These are phyloP conservation scores for Venusia cambrica DNA, from an alignment of 2,888 invertebrate species.

Conservation along the genomic window DNA sequence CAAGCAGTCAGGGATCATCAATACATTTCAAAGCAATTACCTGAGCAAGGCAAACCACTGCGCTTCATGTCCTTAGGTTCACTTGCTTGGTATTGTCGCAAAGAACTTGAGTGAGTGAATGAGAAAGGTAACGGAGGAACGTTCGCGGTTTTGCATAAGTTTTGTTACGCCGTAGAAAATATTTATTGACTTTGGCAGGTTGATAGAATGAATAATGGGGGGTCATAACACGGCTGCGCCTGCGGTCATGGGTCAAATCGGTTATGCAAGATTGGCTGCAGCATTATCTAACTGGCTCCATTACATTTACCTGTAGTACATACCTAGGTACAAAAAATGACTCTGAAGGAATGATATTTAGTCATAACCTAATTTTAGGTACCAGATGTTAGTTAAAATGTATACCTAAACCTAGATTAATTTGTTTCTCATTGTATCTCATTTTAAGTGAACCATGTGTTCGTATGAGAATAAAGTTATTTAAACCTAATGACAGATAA, in stretches of 20 bases:
- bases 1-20: slow-evolving; percentile 29
- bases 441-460: too few species aligned
- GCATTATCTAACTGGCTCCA: slow-evolving; percentile 9
- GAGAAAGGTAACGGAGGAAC: slow-evolving; percentile 15
- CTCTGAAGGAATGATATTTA: too few species aligned
- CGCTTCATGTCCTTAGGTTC: slow-evolving; percentile 26
- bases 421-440: too few species aligned
- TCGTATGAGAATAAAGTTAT: too few species aligned
- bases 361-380: too few species aligned
- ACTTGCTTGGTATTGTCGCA: slow-evolving; percentile 28
- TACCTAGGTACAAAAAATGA: too few species aligned
- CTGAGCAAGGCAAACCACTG: slow-evolving; percentile 46
- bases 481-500: too few species aligned
- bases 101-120: slow-evolving; percentile 16
- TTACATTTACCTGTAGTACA: slow-evolving; percentile 11
- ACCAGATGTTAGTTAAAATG: too few species aligned
- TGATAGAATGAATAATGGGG: slow-evolving; percentile 22
- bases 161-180: slow-evolving; percentile 18
- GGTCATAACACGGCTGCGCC: slow-evolving; percentile 22
- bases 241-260: slow-evolving; percentile 26
- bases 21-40: slow-evolving; percentile 44
- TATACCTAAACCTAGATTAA: too few species aligned
- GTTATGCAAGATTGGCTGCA: slow-evolving; percentile 27
- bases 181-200: slow-evolving; percentile 27
- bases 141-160: slow-evolving; percentile 15